phyloP scores from a whole-genome alignment of 1,140 invertebrate genomes.

The Capitella teleta region DNA sequence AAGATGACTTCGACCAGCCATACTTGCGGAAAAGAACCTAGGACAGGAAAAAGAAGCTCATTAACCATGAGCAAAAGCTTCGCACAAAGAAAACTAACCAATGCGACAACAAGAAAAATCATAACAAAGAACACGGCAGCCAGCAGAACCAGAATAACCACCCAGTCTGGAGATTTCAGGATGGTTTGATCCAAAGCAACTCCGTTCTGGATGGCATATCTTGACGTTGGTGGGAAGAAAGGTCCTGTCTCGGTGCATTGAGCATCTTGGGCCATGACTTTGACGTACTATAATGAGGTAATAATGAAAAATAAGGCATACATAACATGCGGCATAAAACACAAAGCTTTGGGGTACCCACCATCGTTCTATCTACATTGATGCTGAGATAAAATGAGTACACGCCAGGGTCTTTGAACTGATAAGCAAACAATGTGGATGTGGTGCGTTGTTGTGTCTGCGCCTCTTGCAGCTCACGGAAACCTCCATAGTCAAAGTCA shows the following conservation, averaged over 20 bases:
- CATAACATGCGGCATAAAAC: neutral
- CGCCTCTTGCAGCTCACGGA: constrained; percentile 25
- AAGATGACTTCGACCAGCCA: constrained; percentile 30
- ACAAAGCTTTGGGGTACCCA: constrained; percentile 11
- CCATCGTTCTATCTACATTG: constrained; percentile 33
- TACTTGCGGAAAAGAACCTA: constrained; percentile 36
- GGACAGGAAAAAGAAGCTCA: constrained; percentile 3
- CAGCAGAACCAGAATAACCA: constrained; percentile 29
- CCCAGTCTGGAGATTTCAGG: constrained; percentile 35
- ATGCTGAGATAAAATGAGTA: constrained; percentile 34
- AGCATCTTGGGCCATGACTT: constrained; percentile 27
- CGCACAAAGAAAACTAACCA: constrained; percentile 17
- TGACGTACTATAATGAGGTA: constrained; percentile 21
- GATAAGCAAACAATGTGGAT: constrained; percentile 31
- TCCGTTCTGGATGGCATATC: constrained; percentile 25
- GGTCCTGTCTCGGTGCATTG: constrained; percentile 30
- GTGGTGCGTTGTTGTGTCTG: constrained; percentile 20
- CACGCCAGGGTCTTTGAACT: constrained; percentile 30
- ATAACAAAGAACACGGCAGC: constrained; percentile 26
- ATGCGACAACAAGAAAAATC: constrained; percentile 23
- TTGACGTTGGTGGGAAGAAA: constrained; percentile 31
- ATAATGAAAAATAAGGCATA: neutral
- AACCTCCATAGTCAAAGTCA: constrained; percentile 35
- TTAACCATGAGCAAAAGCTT: neutral
- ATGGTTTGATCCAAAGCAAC: constrained; percentile 28